Evolutionary conservation across 2,113 vertebrate species (phyloP), one percentile per base, ranked within the genome.

Genomic region (Castor canadensis): DNA sequence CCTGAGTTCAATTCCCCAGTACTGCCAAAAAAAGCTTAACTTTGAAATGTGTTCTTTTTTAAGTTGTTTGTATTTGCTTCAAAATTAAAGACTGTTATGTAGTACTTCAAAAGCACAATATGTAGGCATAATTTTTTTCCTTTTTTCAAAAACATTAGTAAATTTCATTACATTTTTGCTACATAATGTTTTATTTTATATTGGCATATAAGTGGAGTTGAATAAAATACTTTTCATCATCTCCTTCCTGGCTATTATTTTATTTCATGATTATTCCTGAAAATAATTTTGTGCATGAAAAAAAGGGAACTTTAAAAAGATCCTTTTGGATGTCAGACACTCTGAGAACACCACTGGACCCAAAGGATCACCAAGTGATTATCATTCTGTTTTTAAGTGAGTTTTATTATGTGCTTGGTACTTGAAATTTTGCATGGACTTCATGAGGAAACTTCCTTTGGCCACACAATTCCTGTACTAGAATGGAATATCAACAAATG

Each of bases 1-100:
- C n/a, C n/a, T n/a, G n/a, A n/a, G n/a, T n/a, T n/a, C n/a, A n/a
- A n/a, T n/a, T n/a, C n/a, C n/a, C n/a, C n/a, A n/a, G n/a, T n/a
- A n/a, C n/a, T n/a, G n/a, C n/a, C n/a, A n/a, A n/a, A n/a, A n/a
- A n/a, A n/a, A n/a, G 13, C 64, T 49, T 81, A 75, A 67, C 73
- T 82, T 80, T 69, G 81, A 94, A 84, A 83, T 82, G 40, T 84
- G 43, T 88, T 40, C n/a, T n/a, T n/a, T n/a, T n/a, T n/a, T n/a
- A n/a, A 71, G 56, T 87, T 40, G n/a, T 82, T 87, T 38, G 17
- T 90, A 45, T 88, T 91, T 88, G 32, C 58, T 92, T 60, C 20
- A 79, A 56, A 84, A 76, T 67, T 93, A 58, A 86, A 96, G 58
- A 69, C 69, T 24, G 35, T 79, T 24, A 62, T 62, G 79, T 80